phyloP scores from a whole-genome alignment of 2,113 vertebrate species.

The Anguilla rostrata region DNA sequence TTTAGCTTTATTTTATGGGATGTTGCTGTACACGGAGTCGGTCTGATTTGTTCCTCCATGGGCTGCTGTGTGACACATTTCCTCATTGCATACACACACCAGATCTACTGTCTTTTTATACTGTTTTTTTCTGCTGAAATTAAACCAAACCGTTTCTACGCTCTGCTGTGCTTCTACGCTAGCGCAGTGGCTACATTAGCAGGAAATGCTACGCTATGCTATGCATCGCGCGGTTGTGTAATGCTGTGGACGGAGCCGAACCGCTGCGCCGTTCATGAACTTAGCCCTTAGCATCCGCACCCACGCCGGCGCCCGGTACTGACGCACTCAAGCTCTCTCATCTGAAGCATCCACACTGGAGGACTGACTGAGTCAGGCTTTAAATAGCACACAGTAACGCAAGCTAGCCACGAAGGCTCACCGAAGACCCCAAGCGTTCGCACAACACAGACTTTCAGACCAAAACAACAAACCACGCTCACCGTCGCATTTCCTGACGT shows the following conservation, averaged over 20 bases:
- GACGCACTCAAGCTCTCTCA: not conserved
- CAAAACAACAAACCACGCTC: not conserved
- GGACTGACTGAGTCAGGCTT: not conserved
- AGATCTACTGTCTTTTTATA: no score
- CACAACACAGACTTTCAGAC: not conserved
- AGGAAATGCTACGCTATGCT: not conserved
- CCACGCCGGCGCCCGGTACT: no score
- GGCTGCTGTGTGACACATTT: no score
- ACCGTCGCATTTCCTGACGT: not conserved
- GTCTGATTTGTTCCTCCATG: not conserved
- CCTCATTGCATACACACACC: no score
- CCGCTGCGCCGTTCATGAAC: not conserved
- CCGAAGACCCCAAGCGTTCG: no score
- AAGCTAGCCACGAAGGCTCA: no score
- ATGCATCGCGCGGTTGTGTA: not conserved
- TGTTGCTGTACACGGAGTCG: not conserved
- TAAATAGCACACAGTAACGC: not conserved
- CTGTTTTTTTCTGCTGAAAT: no score
- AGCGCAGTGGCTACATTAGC: not conserved
- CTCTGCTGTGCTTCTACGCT: no score
- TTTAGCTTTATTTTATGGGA: not conserved
- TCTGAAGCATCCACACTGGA: not conserved
- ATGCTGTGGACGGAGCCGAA: not conserved
- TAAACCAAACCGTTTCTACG: no score
- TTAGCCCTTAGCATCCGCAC: constrained; percentile 20